These are phyloP conservation scores for Dunckerocampus dactyliophorus DNA, from an alignment of 2,113 vertebrate species.

Conservation along the genomic window DNA sequence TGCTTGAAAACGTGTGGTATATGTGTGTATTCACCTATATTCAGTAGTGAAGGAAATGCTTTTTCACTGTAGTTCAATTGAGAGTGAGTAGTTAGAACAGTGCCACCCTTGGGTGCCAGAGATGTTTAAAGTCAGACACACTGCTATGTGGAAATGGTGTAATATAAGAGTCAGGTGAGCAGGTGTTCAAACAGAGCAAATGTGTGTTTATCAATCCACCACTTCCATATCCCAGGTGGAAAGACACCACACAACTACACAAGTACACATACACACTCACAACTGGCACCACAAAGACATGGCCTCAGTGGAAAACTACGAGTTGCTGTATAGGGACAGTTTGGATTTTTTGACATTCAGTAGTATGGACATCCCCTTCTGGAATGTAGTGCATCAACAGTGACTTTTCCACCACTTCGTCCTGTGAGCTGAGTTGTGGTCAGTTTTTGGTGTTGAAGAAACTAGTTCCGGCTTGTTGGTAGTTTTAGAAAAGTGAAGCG, in stretches of 20 bases:
- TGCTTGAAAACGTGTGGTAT: too few species aligned
- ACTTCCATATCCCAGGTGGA: conserved; percentile 55
- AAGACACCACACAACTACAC: conserved; percentile 17
- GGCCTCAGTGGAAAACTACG: conserved; percentile 35
- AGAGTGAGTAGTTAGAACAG: not conserved
- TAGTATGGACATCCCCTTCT: too few species aligned
- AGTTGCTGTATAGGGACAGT: not conserved
- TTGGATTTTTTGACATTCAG: not conserved
- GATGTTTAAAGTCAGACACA: not conserved
- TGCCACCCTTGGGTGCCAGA: not conserved
- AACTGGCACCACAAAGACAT: conserved; percentile 20
- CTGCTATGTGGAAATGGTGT: conserved; percentile 21
- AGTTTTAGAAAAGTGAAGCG: too few species aligned
- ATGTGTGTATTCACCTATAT: too few species aligned
- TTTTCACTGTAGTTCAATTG: not conserved
- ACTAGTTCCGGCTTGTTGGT: too few species aligned
- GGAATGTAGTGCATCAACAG: too few species aligned
- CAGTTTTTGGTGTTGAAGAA: too few species aligned
- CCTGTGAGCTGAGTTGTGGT: too few species aligned
- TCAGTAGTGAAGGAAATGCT: not conserved
- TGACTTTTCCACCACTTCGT: too few species aligned
- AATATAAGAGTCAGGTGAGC: conserved; percentile 56
- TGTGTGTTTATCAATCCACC: conserved; percentile 57
- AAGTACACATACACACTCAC: conserved; percentile 8
- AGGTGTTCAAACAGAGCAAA: conserved; percentile 76